These are phyloP conservation scores for Labroides dimidiatus DNA, from an alignment of 2,797 vertebrate species.

Conservation along the genomic window DNA sequence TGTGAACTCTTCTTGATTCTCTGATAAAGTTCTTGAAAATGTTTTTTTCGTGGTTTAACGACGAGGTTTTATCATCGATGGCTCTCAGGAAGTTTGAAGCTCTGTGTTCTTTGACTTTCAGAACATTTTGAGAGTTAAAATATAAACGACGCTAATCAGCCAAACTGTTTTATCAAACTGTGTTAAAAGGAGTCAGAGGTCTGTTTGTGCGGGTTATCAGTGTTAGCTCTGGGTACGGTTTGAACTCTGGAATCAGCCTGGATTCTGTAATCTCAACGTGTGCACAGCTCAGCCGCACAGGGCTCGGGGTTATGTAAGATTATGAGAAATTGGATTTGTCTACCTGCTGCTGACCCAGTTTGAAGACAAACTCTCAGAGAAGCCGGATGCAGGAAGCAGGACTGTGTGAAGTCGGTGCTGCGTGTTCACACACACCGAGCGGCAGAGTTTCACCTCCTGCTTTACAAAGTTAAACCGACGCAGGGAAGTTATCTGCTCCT, in stretches of 20 bases:
- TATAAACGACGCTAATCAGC: no score
- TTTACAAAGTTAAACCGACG: background rate
- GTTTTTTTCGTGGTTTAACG: no score
- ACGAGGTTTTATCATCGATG: no score
- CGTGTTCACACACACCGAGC: slow-evolving; percentile 19
- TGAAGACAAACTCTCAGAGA: slow-evolving; percentile 44
- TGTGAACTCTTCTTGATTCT: no score
- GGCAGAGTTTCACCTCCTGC: slow-evolving; percentile 18
- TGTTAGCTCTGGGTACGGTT: slow-evolving; percentile 30
- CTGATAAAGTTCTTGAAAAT: no score
- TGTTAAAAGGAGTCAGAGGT: background rate
- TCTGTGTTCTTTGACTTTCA: no score
- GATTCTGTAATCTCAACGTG: slow-evolving; percentile 47
- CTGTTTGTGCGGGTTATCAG: slow-evolving; percentile 11
- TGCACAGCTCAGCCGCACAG: slow-evolving; percentile 29
- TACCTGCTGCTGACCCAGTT: slow-evolving; percentile 51
- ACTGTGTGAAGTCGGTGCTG: slow-evolving; percentile 5
- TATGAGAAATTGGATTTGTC: slow-evolving; percentile 53
- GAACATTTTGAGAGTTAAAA: no score
- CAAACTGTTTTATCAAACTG: background rate
- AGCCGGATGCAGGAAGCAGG: slow-evolving; percentile 21
- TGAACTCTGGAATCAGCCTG: slow-evolving; percentile 41
- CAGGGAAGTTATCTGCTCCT: background rate
- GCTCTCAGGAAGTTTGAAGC: no score
- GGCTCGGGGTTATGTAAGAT: slow-evolving; percentile 50